A percentile compares a stretch with the other conserved stretches of the same genome.
Evolutionary conservation across 2,888 invertebrate species (phyloP).

Genomic region (Leptothorax acervorum): DNA sequence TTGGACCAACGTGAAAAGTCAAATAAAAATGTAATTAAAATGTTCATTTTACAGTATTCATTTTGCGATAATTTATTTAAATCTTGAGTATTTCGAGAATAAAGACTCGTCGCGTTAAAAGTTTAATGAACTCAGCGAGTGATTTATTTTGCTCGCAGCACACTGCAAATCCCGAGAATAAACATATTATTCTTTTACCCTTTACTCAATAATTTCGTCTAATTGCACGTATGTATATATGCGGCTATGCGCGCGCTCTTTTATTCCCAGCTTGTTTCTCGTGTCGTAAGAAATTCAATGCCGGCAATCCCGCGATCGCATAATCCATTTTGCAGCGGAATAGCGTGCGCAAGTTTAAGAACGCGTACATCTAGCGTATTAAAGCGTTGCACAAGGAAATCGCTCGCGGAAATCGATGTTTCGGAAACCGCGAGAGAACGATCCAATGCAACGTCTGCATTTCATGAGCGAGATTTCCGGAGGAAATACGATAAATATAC

Average conservation of each 20-base stretch:
- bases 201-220: conserved; percentile 7
- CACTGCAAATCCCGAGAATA: background rate
- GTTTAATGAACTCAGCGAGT: background rate
- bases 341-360: conserved; percentile 8
- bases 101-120: background rate
- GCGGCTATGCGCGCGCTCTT: background rate
- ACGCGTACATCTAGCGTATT: background rate
- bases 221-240: conserved; percentile 4
- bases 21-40: background rate
- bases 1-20: background rate
- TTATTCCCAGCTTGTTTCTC: background rate
- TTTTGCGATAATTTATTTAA: background rate
- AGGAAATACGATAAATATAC: conserved; percentile 29
- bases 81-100: background rate
- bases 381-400: background rate
- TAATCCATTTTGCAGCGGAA: conserved; percentile 27
- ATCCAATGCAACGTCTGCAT: background rate
- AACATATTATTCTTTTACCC: background rate
- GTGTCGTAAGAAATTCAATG: conserved; percentile 12
- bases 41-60: conserved; percentile 12
- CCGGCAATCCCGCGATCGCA: conserved; percentile 3
- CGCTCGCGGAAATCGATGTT: conserved; percentile 4
- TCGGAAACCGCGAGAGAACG: conserved; percentile 1
- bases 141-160: background rate
- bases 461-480: conserved; percentile 7